A percentile compares a stretch with the other conserved stretches of the same genome.
Conservation (phyloP, 2,797 vertebrate genomes). For the Pseudochirops cupreus region DNA sequence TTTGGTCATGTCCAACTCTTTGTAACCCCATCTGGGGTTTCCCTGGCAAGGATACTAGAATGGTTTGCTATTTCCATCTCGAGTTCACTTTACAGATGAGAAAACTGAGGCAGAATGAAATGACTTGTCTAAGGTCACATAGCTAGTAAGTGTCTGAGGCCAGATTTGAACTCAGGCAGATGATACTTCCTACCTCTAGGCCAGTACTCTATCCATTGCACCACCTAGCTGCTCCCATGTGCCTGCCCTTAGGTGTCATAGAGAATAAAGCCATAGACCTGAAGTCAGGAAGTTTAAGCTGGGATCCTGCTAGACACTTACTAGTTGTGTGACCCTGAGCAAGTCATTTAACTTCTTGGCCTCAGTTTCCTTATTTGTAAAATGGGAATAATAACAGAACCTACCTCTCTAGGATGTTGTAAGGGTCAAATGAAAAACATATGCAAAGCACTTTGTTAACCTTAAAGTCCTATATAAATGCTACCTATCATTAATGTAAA, state of each 20-base stretch:
- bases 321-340: not conserved
- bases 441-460: not conserved
- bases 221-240: not conserved
- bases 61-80: no score
- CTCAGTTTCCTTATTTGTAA: not conserved
- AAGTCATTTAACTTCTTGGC: not conserved
- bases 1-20: no score
- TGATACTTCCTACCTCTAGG: not conserved
- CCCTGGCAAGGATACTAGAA: no score
- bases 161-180: not conserved
- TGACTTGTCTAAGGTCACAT: no score
- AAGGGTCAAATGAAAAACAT: not conserved
- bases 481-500: not conserved
- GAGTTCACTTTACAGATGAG: no score
- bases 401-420: not conserved
- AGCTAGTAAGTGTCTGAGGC: no score
- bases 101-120: no score
- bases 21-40: no score
- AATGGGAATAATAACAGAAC: not conserved
- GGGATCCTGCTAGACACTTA: not conserved
- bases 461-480: not conserved
- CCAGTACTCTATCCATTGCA: not conserved
- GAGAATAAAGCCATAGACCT: not conserved
- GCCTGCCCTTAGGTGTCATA: not conserved
- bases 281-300: not conserved